Conservation (phyloP, 2,113 vertebrate genomes). For the Tricholaema leucomelas region DNA sequence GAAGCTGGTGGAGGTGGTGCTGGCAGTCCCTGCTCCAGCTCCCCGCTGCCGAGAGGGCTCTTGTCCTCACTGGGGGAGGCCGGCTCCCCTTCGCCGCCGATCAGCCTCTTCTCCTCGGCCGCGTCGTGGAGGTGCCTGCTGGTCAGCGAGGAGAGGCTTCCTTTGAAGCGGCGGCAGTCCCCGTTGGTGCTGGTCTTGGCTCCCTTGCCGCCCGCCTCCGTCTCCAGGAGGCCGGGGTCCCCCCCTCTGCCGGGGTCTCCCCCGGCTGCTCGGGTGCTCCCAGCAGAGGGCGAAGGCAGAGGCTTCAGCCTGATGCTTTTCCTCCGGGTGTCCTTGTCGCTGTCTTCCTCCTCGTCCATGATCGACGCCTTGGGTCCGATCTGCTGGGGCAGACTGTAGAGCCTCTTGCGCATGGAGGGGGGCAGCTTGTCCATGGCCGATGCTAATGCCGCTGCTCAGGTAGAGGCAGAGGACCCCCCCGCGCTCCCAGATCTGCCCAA, state of each 20-base stretch:
- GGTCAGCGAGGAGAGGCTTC: constrained; percentile 93
- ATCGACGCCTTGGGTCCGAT: constrained; percentile 90
- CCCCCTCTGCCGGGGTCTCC: constrained; percentile 33
- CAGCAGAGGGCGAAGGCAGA: constrained; percentile 83
- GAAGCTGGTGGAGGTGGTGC: constrained; percentile 24
- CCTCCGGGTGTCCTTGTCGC: constrained; percentile 89
- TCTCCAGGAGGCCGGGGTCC: constrained; percentile 30
- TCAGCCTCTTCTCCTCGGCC: constrained; percentile 91
- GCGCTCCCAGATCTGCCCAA: neutral
- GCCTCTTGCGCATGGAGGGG: constrained; percentile 97
- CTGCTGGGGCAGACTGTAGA: constrained; percentile 98
- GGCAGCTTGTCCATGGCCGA: constrained; percentile 91
- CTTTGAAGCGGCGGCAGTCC: constrained; percentile 93
- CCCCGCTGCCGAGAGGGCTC: constrained; percentile 76
- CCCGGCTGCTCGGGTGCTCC: constrained; percentile 74
- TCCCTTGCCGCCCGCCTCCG: constrained; percentile 80
- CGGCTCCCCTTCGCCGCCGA: constrained; percentile 88
- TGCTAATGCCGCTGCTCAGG: neutral
- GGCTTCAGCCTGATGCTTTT: constrained; percentile 94
- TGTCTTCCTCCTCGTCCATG: constrained; percentile 89
- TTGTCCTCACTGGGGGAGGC: constrained; percentile 82
- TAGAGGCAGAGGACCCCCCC: neutral
- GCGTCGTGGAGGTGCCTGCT: constrained; percentile 89
- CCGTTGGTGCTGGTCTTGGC: constrained; percentile 94
- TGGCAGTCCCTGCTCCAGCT: constrained; percentile 70